These are phyloP conservation scores for Pterostichus niger DNA, from an alignment of 2,888 invertebrate species.

Conservation along the genomic window DNA sequence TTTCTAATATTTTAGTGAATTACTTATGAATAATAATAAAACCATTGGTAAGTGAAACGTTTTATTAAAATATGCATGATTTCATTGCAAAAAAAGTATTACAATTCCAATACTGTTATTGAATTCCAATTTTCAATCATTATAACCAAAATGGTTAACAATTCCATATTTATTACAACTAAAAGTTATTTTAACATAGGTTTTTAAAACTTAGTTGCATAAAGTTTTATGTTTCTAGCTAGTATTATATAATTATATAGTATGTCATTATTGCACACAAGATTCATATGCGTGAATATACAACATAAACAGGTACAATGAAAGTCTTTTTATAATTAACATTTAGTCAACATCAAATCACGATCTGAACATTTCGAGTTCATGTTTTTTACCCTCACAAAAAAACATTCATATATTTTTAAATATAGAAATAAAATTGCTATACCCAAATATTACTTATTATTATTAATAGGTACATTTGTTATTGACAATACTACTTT, in stretches of 20 bases:
- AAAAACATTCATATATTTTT: slow-evolving; percentile 6
- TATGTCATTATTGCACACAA: slow-evolving; percentile 18
- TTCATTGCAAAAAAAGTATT: slow-evolving; percentile 1
- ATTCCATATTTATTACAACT: neutral
- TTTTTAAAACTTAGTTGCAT: slow-evolving; percentile 13
- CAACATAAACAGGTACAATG: slow-evolving; percentile 2
- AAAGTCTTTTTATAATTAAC: neutral
- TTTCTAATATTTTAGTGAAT: too few relatives aligned
- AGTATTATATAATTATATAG: slow-evolving; percentile 10
- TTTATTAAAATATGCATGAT: slow-evolving; percentile 39
- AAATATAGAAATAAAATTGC: neutral
- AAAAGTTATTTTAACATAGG: neutral
- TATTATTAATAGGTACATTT: too few relatives aligned
- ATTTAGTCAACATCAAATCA: slow-evolving; percentile 45
- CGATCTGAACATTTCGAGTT: slow-evolving; percentile 36
- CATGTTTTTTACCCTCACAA: neutral
- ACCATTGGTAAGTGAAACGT: slow-evolving; percentile 15
- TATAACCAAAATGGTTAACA: slow-evolving; percentile 25
- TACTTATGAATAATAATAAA: neutral
- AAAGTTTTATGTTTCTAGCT: neutral
- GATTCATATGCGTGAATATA: neutral
- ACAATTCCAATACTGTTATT: slow-evolving; percentile 6
- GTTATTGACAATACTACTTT: slow-evolving; percentile 8
- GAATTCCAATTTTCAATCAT: neutral
- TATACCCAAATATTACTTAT: neutral